These are phyloP conservation scores for Bucorvus abyssinicus DNA, from an alignment of 2,797 vertebrate genomes.

Conservation along the genomic window DNA sequence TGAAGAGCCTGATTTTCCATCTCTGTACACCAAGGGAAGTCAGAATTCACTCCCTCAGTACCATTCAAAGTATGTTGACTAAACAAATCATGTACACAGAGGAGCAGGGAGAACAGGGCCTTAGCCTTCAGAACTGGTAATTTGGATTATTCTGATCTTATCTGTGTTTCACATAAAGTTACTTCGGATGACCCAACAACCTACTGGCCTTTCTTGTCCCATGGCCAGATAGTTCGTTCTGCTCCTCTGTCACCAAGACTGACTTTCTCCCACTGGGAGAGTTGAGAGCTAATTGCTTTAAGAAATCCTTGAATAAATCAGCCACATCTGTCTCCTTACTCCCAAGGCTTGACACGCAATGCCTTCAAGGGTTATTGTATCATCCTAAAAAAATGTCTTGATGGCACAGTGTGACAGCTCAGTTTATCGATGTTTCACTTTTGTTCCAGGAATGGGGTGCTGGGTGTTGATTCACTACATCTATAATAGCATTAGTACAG, in stretches of 20 bases:
- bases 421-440: background rate
- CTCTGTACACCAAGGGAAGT: background rate
- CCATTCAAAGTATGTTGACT: background rate
- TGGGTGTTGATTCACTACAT: background rate
- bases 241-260: rapidly evolving
- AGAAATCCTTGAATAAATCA: background rate
- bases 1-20: background rate
- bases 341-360: background rate
- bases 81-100: background rate
- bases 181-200: background rate
- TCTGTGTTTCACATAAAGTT: background rate
- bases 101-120: background rate
- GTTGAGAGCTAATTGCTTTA: background rate
- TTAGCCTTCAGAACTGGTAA: background rate
- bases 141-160: background rate
- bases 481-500: background rate
- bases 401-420: background rate
- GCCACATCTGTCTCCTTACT: background rate
- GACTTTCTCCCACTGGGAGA: background rate
- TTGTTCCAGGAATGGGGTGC: background rate
- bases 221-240: background rate
- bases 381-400: background rate
- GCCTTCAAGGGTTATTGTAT: background rate
- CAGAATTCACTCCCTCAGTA: background rate
- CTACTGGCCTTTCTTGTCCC: background rate